Conservation (phyloP, 2,888 invertebrate genomes). For the Prionchulus punctatus region DNA sequence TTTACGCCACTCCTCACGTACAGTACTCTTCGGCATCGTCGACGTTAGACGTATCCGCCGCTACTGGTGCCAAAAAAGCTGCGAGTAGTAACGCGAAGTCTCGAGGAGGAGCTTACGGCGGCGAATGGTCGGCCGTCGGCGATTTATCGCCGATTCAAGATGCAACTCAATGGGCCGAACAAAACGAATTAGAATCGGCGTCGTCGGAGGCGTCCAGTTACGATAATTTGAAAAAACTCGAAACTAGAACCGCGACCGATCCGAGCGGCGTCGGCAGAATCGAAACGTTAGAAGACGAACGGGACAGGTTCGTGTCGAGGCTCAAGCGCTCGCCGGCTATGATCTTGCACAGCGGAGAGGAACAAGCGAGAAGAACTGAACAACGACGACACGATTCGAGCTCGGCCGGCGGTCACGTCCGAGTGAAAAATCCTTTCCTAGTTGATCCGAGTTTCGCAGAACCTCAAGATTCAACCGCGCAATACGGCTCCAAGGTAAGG, state of each 20-base stretch:
- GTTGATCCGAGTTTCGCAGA: not conserved
- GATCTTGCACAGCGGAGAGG: constrained; percentile 20
- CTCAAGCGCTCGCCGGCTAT: constrained; percentile 32
- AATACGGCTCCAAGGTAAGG: too few relatives aligned
- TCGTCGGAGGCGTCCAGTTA: not conserved
- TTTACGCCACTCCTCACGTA: too few relatives aligned
- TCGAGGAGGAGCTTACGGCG: too few relatives aligned
- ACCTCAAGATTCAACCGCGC: too few relatives aligned
- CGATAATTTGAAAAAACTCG: not conserved
- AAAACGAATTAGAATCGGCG: constrained; percentile 13
- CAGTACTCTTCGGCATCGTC: too few relatives aligned
- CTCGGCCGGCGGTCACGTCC: not conserved
- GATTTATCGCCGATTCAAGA: constrained; percentile 38
- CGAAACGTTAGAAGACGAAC: not conserved
- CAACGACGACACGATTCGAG: not conserved
- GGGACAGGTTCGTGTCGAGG: constrained; percentile 14
- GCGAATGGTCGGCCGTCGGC: constrained; percentile 37
- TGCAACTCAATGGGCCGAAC: constrained; percentile 37
- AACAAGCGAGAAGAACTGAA: not conserved
- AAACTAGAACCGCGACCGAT: not conserved
- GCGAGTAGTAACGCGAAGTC: too few relatives aligned
- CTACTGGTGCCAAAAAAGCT: too few relatives aligned
- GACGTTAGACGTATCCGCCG: too few relatives aligned
- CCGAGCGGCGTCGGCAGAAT: not conserved
- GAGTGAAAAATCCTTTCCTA: not conserved